A percentile compares a stretch with the other conserved stretches of the same genome.
phyloP scores from a whole-genome alignment of 30 jellyfish, hydroid and myxozoan genomes.

The Pelagia noctiluca region DNA sequence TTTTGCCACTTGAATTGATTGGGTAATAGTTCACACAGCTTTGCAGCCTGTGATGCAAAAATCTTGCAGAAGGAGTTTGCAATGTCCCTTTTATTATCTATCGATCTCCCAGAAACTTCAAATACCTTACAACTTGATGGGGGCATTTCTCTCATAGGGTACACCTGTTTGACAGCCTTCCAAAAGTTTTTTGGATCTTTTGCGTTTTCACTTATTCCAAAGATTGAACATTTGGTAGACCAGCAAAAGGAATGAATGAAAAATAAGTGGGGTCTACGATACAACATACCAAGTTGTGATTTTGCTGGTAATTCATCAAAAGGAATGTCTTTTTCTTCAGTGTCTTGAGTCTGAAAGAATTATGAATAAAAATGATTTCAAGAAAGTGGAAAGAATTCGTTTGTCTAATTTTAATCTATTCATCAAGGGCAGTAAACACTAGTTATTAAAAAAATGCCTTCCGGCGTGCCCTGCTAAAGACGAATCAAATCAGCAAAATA shows the following conservation, averaged over 20 bases:
- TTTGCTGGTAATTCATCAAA: constrained; percentile 62
- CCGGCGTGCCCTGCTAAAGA: no score
- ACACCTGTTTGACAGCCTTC: background rate
- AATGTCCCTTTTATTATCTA: constrained; percentile 62
- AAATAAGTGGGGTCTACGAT: background rate
- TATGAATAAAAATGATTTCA: no score
- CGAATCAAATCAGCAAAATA: background rate
- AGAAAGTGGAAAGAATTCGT: no score
- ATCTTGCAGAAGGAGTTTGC: constrained; percentile 68
- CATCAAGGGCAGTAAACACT: no score
- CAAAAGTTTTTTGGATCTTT: background rate
- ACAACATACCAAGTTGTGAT: constrained; percentile 44
- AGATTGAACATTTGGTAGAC: no score
- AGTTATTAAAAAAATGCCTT: no score
- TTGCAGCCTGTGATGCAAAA: constrained; percentile 74
- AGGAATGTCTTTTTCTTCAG: constrained; percentile 7
- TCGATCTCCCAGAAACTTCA: constrained; percentile 61
- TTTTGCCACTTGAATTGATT: constrained; percentile 68
- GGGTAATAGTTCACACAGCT: constrained; percentile 65
- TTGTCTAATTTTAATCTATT: no score
- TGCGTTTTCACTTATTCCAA: background rate
- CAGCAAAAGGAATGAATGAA: background rate
- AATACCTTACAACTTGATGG: no score
- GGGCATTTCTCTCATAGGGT: no score
- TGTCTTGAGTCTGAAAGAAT: no score